Conservation (phyloP, 2,888 invertebrate genomes). For the Agrotis exclamationis region DNA sequence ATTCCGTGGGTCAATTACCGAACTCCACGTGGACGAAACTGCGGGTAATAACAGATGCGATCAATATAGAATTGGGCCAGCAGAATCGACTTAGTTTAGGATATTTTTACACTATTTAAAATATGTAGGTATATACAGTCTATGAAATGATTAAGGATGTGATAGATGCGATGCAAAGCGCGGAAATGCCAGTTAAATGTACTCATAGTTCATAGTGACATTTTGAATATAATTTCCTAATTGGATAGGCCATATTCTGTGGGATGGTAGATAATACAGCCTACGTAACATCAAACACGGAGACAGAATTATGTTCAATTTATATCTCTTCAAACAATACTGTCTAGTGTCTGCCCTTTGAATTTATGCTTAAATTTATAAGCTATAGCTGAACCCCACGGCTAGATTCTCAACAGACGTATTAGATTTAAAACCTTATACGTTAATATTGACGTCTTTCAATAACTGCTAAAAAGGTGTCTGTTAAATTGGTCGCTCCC, state of each 20-base stretch:
- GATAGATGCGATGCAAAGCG: neutral
- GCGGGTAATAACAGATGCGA: too few relatives aligned
- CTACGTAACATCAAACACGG: constrained; percentile 58
- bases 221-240: constrained; percentile 54
- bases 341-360: constrained; percentile 52
- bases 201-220: constrained; percentile 18
- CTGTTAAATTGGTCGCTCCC: constrained; percentile 8
- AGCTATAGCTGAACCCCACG: constrained; percentile 27
- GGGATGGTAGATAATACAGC: constrained; percentile 58
- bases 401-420: constrained; percentile 19
- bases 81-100: too few relatives aligned
- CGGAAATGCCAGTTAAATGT: neutral
- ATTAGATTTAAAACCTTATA: neutral
- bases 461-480: constrained; percentile 8
- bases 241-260: constrained; percentile 45
- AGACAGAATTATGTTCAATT: constrained; percentile 51
- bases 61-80: too few relatives aligned
- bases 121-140: too few relatives aligned
- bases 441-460: constrained; percentile 3
- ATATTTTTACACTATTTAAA: too few relatives aligned
- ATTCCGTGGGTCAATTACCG: too few relatives aligned
- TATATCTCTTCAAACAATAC: constrained; percentile 63
- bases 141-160: neutral
- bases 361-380: constrained; percentile 57
- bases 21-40: too few relatives aligned